Evolutionary conservation across 1,140 invertebrate genomes (phyloP).

Genomic region (Pachyrhynchus sulphureomaculatus): DNA sequence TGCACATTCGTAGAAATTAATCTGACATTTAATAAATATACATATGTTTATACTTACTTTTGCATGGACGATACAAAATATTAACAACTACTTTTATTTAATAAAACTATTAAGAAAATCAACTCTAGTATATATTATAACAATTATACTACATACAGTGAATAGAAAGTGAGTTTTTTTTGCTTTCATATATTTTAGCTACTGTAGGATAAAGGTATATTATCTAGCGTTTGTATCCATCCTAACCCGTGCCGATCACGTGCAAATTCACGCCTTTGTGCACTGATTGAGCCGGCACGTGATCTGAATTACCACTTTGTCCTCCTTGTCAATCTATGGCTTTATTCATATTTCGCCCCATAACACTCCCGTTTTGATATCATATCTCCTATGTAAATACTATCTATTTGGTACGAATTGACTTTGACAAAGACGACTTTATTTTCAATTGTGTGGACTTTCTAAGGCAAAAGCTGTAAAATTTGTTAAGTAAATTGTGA

Average conservation of each 20-base stretch:
- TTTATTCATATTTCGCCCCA: conserved; percentile 31
- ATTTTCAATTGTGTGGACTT: conserved; percentile 2
- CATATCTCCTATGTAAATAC: conserved; percentile 35
- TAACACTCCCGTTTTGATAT: conserved; percentile 33
- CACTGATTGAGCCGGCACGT: conserved; percentile 46
- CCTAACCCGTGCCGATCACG: conserved; percentile 41
- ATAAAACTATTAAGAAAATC: too few species aligned
- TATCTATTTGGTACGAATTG: conserved; percentile 25
- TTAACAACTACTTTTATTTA: too few species aligned
- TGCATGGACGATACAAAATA: too few species aligned
- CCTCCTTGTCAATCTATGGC: conserved; percentile 35
- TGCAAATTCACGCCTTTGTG: conserved; percentile 46
- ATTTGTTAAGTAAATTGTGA: conserved; percentile 26
- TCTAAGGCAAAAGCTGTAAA: conserved; percentile 19
- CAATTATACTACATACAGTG: too few species aligned
- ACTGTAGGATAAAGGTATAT: conserved; percentile 3
- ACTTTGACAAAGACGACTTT: conserved; percentile 17
- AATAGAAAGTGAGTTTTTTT: too few species aligned
- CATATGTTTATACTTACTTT: too few species aligned
- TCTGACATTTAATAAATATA: too few species aligned
- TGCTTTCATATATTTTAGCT: background rate
- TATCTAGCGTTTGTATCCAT: conserved; percentile 33
- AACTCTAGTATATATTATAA: too few species aligned
- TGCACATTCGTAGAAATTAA: too few species aligned
- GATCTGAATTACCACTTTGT: conserved; percentile 42